Percentiles rank a stretch among this genome's conserved stretches.
Evolutionary conservation across 1,140 invertebrate genomes (phyloP).

Genomic region (Temnothorax nylanderi): DNA sequence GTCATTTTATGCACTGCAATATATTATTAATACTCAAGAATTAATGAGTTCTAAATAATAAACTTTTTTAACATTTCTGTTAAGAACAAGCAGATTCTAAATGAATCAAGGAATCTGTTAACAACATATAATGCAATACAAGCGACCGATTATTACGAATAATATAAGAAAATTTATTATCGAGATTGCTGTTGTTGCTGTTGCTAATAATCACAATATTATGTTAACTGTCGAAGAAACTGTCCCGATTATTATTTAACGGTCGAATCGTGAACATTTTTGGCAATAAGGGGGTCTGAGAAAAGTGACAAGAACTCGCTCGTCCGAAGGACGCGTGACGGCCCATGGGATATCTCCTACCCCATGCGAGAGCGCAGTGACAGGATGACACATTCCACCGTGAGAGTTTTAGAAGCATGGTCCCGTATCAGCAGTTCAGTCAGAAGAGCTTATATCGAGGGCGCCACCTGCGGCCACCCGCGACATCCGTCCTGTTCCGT

Average conservation of each 20-base stretch:
- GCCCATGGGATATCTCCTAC: slow-evolving; percentile 76
- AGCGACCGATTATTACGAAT: neutral
- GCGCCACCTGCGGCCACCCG: slow-evolving; percentile 84
- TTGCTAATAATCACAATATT: neutral
- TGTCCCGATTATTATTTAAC: slow-evolving; percentile 27
- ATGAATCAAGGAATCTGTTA: neutral
- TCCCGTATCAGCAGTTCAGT: slow-evolving; percentile 79
- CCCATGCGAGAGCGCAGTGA: slow-evolving; percentile 81
- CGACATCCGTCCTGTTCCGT: slow-evolving; percentile 78
- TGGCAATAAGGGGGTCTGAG: slow-evolving; percentile 32
- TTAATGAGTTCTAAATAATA: neutral
- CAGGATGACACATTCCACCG: slow-evolving; percentile 85
- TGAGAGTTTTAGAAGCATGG: slow-evolving; percentile 83
- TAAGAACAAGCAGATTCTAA: neutral
- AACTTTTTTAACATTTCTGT: neutral
- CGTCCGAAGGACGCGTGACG: slow-evolving; percentile 76
- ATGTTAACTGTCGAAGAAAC: slow-evolving; percentile 4
- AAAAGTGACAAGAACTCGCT: slow-evolving; percentile 35
- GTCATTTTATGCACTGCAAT: neutral
- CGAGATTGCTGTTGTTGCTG: neutral
- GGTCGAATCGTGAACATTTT: slow-evolving; percentile 33
- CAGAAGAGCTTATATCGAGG: slow-evolving; percentile 80
- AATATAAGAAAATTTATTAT: slow-evolving; percentile 10
- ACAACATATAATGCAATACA: neutral
- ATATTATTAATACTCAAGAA: neutral